Conservation (phyloP, 2,113 vertebrate species). For the Sinocyclocheilus anophthalmus region DNA sequence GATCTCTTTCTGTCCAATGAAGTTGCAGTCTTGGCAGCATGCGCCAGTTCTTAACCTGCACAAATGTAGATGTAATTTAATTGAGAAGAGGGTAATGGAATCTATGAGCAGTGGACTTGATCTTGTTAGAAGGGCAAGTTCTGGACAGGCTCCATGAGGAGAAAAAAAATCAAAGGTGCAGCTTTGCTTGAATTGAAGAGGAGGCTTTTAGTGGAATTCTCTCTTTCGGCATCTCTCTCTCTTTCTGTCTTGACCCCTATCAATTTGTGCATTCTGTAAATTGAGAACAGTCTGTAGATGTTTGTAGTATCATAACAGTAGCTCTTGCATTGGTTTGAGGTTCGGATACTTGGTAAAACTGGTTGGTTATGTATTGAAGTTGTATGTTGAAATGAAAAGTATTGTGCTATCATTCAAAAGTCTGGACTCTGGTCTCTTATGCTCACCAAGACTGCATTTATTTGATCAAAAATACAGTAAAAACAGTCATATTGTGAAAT, state of each 20-base stretch:
- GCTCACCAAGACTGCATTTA: too few relatives aligned
- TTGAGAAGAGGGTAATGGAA: conserved; percentile 76
- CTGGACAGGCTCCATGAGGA: conserved; percentile 64
- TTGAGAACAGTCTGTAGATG: conserved; percentile 8
- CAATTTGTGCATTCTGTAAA: conserved; percentile 1
- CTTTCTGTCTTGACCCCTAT: conserved; percentile 1
- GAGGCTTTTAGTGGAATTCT: conserved; percentile 20
- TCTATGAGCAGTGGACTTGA: conserved; percentile 73
- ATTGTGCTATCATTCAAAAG: too few relatives aligned
- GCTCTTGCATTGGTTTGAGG: too few relatives aligned
- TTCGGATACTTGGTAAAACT: too few relatives aligned
- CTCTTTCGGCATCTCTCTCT: neutral
- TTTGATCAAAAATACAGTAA: too few relatives aligned
- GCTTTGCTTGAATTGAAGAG: conserved; percentile 32
- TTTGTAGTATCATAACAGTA: neutral
- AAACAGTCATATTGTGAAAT: too few relatives aligned
- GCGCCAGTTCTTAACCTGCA: conserved; percentile 72
- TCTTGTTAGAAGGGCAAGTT: conserved; percentile 69
- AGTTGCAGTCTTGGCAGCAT: conserved; percentile 69
- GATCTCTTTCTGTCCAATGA: conserved; percentile 71
- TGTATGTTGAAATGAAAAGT: too few relatives aligned
- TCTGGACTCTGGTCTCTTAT: too few relatives aligned
- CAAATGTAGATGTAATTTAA: conserved; percentile 80
- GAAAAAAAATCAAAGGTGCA: conserved; percentile 41
- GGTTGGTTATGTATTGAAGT: too few relatives aligned